A percentile compares a stretch with the other conserved stretches of the same genome.
phyloP scores from a whole-genome alignment of 2,797 vertebrate species.

The Trachurus trachurus region DNA sequence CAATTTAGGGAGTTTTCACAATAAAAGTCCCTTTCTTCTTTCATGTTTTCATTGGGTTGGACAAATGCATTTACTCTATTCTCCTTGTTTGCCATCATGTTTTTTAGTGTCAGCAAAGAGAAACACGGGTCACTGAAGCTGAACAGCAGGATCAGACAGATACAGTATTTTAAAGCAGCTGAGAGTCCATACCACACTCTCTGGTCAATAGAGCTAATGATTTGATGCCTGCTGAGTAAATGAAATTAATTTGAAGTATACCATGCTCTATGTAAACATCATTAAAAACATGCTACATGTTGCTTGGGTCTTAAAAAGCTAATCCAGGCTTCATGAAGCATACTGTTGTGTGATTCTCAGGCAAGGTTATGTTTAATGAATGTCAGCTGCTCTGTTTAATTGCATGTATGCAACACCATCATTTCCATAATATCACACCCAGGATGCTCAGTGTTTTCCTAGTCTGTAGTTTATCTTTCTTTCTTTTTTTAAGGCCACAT shows the following conservation, averaged over 20 bases:
- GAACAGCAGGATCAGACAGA: not conserved
- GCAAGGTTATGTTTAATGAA: constrained; percentile 70
- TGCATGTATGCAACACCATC: constrained; percentile 56
- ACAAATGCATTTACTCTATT: too few species aligned
- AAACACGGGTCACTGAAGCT: not conserved
- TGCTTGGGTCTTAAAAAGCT: constrained; percentile 33
- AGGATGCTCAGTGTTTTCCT: constrained; percentile 16
- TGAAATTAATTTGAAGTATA: not conserved
- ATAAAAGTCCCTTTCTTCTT: not conserved
- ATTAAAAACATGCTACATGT: constrained; percentile 15
- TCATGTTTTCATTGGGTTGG: not conserved
- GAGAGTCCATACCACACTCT: not conserved
- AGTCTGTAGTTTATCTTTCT: constrained; percentile 1
- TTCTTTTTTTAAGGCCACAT: not conserved
- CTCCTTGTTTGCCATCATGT: too few species aligned
- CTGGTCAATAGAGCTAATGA: not conserved
- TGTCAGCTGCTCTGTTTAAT: constrained; percentile 64
- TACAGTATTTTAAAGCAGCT: not conserved
- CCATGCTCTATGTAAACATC: not conserved
- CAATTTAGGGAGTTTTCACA: not conserved
- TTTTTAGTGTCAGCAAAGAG: constrained; percentile 4
- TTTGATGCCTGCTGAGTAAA: not conserved
- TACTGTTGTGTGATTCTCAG: constrained; percentile 59
- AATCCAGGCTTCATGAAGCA: constrained; percentile 40
- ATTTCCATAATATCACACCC: constrained; percentile 52